Conservation (phyloP, 2,888 invertebrate genomes). For the Camponotus fellah region DNA sequence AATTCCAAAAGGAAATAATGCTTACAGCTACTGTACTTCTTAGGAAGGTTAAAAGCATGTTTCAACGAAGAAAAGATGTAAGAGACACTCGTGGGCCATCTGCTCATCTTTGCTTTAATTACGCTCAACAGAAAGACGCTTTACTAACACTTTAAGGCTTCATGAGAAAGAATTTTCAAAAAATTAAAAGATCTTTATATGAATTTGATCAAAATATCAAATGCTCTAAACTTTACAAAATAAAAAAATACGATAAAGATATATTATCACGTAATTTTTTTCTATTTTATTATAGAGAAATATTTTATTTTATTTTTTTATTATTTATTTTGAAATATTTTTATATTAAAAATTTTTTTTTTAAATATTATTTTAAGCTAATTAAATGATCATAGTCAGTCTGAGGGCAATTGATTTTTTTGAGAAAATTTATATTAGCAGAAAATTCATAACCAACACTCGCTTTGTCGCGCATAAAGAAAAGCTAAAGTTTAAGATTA, state of each 20-base stretch:
- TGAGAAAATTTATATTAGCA: neutral
- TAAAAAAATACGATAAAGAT: neutral
- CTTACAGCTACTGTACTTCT: conserved; percentile 50
- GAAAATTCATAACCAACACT: neutral
- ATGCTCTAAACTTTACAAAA: neutral
- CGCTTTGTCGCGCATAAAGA: neutral
- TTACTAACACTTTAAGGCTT: neutral
- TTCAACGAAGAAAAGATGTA: conserved; percentile 42
- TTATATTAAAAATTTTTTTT: neutral
- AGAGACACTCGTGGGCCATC: conserved; percentile 64
- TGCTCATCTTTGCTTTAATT: conserved; percentile 73
- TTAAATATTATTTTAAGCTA: neutral
- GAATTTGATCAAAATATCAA: neutral
- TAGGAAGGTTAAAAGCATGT: conserved; percentile 56
- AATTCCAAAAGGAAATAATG: conserved; percentile 24
- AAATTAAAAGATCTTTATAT: neutral
- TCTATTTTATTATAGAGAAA: neutral
- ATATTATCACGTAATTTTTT: too few relatives aligned
- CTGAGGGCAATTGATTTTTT: neutral
- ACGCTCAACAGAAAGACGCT: conserved; percentile 62
- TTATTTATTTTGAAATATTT: neutral
- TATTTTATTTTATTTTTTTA: too few relatives aligned
- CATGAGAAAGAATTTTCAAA: neutral
- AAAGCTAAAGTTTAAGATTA: conserved; percentile 19
- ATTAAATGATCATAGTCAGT: neutral